Evolutionary conservation across 1,140 invertebrate genomes (phyloP).

Genomic region (Macrostomum lignano): DNA sequence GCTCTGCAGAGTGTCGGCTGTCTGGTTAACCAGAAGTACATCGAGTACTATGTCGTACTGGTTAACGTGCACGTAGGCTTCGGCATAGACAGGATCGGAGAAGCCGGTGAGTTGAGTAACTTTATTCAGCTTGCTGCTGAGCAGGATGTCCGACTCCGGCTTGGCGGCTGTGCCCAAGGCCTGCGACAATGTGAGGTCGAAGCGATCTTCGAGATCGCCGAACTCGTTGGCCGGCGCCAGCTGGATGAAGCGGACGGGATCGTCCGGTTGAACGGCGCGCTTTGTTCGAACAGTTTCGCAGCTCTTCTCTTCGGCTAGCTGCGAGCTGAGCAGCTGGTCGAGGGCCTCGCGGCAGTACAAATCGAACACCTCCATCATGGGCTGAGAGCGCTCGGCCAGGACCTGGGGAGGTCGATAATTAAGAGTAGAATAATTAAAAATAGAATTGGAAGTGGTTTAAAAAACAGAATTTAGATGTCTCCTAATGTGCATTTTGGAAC

Average conservation of each 20-base stretch:
- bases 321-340: too few species aligned
- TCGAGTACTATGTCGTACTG: constrained; percentile 44
- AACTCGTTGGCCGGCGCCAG: constrained; percentile 40
- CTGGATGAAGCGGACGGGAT: constrained; percentile 56
- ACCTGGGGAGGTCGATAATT: too few species aligned
- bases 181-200: constrained; percentile 69
- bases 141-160: constrained; percentile 33
- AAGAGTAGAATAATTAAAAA: too few species aligned
- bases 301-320: too few species aligned
- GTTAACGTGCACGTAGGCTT: constrained; percentile 94
- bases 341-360: too few species aligned
- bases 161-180: constrained; percentile 36
- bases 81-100: constrained; percentile 91
- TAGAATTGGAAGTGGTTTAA: too few species aligned
- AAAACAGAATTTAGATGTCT: too few species aligned
- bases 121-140: constrained; percentile 12
- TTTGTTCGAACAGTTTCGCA: too few species aligned
- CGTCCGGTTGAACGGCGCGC: constrained; percentile 61
- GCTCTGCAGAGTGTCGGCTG: constrained; percentile 75
- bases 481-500: too few species aligned
- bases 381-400: too few species aligned
- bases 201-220: constrained; percentile 25
- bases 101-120: constrained; percentile 97
- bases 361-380: too few species aligned
- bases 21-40: constrained; percentile 68